Conservation (phyloP, 2,113 vertebrate species). For the Myotis davidii region DNA sequence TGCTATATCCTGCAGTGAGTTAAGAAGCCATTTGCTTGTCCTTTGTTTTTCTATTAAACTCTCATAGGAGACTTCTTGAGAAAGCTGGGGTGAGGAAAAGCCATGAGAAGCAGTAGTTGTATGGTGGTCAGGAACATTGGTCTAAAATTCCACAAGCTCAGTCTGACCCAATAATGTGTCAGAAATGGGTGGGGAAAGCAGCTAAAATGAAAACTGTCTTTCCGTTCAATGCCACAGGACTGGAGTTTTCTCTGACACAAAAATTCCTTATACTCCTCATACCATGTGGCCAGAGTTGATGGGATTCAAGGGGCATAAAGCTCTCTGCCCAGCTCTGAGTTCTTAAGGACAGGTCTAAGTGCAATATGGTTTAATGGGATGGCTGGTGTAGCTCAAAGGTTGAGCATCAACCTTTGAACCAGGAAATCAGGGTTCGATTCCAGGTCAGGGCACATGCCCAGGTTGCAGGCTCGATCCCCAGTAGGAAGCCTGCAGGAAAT, state of each 20-base stretch:
- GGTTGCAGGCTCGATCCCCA: too few species aligned
- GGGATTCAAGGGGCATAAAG: background rate
- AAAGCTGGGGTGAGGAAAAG: background rate
- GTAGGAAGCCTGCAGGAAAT: too few species aligned
- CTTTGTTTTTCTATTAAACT: background rate
- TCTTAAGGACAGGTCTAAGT: background rate
- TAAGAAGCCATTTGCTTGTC: background rate
- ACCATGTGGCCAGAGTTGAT: background rate
- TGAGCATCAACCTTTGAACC: too few species aligned
- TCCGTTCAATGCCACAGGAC: background rate
- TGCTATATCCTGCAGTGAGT: background rate
- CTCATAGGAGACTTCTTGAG: background rate
- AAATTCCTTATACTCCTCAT: background rate
- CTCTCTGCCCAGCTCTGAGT: background rate
- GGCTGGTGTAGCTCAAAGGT: too few species aligned
- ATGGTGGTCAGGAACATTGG: background rate
- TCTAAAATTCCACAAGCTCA: background rate
- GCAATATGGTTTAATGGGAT: background rate
- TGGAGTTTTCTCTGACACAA: background rate
- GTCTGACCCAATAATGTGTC: background rate
- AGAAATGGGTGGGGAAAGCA: background rate
- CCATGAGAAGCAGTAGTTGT: background rate
- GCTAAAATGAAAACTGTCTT: background rate
- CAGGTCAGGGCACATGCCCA: too few species aligned
- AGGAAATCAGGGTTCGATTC: too few species aligned